Conservation (phyloP, 2,113 vertebrate genomes). For the Picathartes gymnocephalus region DNA sequence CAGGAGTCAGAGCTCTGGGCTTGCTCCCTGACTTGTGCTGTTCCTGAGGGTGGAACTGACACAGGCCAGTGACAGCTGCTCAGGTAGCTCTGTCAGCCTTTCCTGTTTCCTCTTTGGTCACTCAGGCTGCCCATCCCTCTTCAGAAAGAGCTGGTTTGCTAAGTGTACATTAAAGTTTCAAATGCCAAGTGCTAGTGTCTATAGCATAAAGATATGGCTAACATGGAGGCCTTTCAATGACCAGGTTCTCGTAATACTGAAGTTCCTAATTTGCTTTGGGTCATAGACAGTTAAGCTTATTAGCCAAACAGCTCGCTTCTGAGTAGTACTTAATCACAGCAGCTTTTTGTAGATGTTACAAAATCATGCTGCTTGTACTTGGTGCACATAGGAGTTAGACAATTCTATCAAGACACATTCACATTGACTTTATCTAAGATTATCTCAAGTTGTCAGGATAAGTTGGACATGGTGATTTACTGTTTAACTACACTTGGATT, state of each 20-base stretch:
- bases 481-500: neutral
- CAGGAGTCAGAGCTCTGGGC: neutral
- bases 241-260: neutral
- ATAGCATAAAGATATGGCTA: neutral
- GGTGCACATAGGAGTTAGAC: accelerated
- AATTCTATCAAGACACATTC: accelerated
- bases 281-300: neutral
- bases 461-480: neutral
- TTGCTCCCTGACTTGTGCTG: neutral
- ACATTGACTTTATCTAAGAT: neutral
- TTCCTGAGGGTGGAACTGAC: neutral
- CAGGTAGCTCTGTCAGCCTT: accelerated
- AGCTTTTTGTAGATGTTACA: neutral
- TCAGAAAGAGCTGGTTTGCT: neutral
- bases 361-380: neutral
- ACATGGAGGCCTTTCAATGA: neutral
- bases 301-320: neutral
- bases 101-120: neutral
- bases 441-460: neutral
- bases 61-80: neutral
- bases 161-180: neutral
- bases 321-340: neutral
- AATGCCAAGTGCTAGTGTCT: neutral
- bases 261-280: neutral
- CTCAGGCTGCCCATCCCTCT: neutral